Conservation (phyloP, 2,888 invertebrate species). For the Polymixis lichenea region DNA sequence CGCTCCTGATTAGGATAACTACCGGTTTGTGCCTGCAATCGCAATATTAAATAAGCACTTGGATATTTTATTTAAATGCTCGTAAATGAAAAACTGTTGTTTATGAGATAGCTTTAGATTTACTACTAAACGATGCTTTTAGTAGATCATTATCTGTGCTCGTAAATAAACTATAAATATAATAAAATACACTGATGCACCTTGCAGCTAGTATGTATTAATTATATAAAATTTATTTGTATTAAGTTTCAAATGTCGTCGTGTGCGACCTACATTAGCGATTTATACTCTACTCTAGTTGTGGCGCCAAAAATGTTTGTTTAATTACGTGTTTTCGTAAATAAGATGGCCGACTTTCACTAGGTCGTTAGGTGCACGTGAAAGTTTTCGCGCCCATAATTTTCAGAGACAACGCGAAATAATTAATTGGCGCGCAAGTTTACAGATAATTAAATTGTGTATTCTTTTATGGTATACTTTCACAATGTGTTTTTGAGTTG, state of each 20-base stretch:
- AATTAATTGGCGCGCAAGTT: conserved; percentile 59
- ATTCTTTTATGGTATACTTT: conserved; percentile 51
- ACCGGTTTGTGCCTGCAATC: background rate
- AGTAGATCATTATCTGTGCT: conserved; percentile 13
- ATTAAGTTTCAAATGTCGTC: conserved; percentile 46
- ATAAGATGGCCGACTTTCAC: conserved; percentile 66
- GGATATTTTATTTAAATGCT: conserved; percentile 25
- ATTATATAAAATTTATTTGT: conserved; percentile 45
- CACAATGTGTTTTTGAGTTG: conserved; percentile 38
- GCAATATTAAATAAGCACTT: background rate
- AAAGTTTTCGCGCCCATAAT: conserved; percentile 67
- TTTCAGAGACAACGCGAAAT: conserved; percentile 62
- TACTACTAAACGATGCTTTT: conserved; percentile 6
- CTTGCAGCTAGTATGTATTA: conserved; percentile 22
- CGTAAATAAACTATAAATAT: conserved; percentile 33
- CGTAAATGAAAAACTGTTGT: conserved; percentile 9
- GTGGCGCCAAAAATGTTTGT: conserved; percentile 67
- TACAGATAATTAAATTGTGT: conserved; percentile 56
- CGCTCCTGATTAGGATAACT: background rate
- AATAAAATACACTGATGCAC: conserved; percentile 23
- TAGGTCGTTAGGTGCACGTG: conserved; percentile 51
- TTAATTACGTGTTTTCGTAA: conserved; percentile 59
- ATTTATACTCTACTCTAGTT: conserved; percentile 67
- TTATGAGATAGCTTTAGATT: conserved; percentile 9
- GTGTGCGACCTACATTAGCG: conserved; percentile 57